Conservation (phyloP, 53 echinoderm and acorn worm genomes). For the Apostichopus leukothele region DNA sequence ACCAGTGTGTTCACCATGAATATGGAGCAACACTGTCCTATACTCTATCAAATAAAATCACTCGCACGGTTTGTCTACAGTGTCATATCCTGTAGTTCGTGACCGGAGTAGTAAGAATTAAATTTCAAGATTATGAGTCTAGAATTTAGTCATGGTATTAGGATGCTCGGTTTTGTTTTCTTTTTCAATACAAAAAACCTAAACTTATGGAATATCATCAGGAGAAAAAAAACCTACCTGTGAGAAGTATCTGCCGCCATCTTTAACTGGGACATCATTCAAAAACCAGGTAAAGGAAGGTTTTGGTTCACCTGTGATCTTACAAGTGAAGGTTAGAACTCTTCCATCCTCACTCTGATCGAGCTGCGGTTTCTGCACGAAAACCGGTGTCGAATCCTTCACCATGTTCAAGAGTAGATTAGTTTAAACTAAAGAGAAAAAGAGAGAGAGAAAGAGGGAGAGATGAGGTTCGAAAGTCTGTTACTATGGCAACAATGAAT, state of each 20-base stretch:
- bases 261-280: conserved; percentile 69
- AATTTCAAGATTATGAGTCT: no score
- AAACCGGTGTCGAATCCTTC: conserved; percentile 93
- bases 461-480: background rate
- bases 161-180: no score
- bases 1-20: no score
- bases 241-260: conserved; percentile 88
- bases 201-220: no score
- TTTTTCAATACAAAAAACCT: no score
- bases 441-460: background rate
- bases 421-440: background rate
- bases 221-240: conserved; percentile 39
- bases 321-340: conserved; percentile 85
- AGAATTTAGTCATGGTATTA: no score
- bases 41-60: no score
- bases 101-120: no score
- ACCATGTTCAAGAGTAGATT: conserved; percentile 57
- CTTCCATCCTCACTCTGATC: conserved; percentile 93
- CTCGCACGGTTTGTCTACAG: no score
- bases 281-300: conserved; percentile 91
- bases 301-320: conserved; percentile 90
- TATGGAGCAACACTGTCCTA: no score
- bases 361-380: conserved; percentile 95
- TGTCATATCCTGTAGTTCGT: no score
- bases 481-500: no score